Percentiles rank a stretch among this genome's conserved stretches.
Evolutionary conservation across 2,888 invertebrate genomes (phyloP).

Genomic region (Drosophila testacea): DNA sequence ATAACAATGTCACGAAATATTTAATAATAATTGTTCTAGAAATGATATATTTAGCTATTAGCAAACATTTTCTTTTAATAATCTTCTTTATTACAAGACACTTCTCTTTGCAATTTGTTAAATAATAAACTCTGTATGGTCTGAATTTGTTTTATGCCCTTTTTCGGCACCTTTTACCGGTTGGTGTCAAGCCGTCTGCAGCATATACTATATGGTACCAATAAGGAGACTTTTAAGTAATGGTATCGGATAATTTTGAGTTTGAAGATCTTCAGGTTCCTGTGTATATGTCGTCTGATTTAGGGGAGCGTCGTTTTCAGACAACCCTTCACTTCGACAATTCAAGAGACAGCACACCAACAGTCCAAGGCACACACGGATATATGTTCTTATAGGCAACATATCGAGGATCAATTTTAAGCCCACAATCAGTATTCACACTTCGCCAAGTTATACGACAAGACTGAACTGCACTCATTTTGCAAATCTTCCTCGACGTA

Average conservation of each 20-base stretch:
- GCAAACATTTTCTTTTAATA: background rate
- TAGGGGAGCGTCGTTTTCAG: background rate
- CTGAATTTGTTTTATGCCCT: conserved; percentile 23
- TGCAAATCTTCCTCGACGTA: no score
- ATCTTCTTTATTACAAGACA: background rate
- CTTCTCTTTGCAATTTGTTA: no score
- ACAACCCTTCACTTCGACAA: background rate
- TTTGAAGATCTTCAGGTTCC: no score
- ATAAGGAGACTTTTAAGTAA: no score
- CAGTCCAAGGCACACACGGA: conserved; percentile 18
- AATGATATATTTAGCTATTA: background rate
- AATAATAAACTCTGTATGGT: no score
- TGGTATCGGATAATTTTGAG: no score
- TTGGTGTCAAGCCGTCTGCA: no score
- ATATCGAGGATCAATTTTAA: conserved; percentile 9
- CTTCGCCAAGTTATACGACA: background rate
- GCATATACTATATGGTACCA: no score
- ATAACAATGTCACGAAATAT: no score
- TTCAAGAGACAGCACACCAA: conserved; percentile 19
- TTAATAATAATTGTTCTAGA: no score
- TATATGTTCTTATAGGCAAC: background rate
- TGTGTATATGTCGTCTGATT: no score
- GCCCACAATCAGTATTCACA: conserved; percentile 8
- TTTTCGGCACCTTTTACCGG: background rate
- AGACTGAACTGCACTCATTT: no score